Evolutionary conservation across 1,140 invertebrate species (phyloP), one percentile per base, ranked within the genome.

Genomic region (Aphis craccivora): DNA sequence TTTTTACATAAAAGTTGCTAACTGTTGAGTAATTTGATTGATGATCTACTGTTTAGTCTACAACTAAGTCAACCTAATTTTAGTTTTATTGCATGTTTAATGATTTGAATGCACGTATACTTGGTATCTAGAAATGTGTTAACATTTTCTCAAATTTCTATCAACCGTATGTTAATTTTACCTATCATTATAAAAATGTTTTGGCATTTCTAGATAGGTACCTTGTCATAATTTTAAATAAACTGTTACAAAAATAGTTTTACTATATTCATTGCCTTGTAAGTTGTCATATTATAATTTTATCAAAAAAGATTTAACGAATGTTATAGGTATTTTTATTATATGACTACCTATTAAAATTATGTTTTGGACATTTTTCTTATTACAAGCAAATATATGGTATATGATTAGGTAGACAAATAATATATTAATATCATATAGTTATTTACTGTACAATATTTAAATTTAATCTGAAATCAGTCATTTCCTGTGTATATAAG

Each of bases 71-170:
- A 30, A 86, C 23, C 25, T 43, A 86, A 84, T 30, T 25, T 23
- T 84, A 43, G 22, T 30, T 84, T 84, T 9, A 43, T 43, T 43
- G 30, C 25, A 1, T 14, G 37, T 5, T 45, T 86, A 51, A 89
- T 89, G 87, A 89, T 89, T 89, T 89, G 18, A 89, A 89, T 89
- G 87, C 87, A 55, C 35, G 87, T 89, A 89, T n/a, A 55, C 35
- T 53, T 40, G 9, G 51, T 53, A 45, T 40, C 30, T 18, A 9
- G 20, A 6, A n/a, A 30, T n/a, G 53, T 25, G 22, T 53, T 37
- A 18, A 51, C 30, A 5, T 89, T 23, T 76, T 76, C 1, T 35
- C 30, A n/a, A n/a, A 76, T n/a, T 30, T n/a, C 30, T 35, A n/a
- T 76, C 14, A 18, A n/a, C 4, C 5, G 6, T n/a, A 3, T n/a